A percentile compares a stretch with the other conserved stretches of the same genome.
Conservation (phyloP, 2,888 invertebrate species). For the Tetragonisca angustula region DNA sequence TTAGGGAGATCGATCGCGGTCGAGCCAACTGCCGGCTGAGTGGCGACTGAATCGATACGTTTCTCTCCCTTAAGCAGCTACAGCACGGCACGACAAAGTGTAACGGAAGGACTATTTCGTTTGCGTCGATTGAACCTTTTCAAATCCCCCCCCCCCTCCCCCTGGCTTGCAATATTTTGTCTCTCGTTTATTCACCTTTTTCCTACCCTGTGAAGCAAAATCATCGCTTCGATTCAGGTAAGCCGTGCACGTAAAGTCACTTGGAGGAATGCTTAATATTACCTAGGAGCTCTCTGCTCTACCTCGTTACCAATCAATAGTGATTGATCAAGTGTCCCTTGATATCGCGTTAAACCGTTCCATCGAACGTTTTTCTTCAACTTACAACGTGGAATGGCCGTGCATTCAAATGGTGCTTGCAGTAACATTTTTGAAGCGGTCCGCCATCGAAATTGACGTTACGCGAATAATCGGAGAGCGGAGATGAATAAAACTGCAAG, state of each 20-base stretch:
- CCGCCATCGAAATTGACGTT: no score
- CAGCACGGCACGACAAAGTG: constrained; percentile 9
- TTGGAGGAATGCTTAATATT: constrained; percentile 36
- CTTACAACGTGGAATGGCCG: background rate
- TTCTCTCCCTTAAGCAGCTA: constrained; percentile 10
- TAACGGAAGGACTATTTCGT: constrained; percentile 2
- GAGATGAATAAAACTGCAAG: no score
- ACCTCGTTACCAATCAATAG: constrained; percentile 29
- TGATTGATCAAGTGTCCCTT: constrained; percentile 27
- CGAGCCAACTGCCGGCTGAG: background rate
- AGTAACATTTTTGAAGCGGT: no score
- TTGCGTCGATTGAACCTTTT: background rate
- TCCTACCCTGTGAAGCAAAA: background rate
- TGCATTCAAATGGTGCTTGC: background rate
- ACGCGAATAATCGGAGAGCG: no score
- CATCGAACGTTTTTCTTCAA: background rate
- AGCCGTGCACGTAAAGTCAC: constrained; percentile 22
- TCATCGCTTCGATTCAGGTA: background rate
- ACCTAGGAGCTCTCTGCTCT: background rate
- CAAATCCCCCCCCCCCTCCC: background rate
- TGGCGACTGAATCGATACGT: background rate
- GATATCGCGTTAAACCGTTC: constrained; percentile 7
- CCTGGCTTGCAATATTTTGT: constrained; percentile 20
- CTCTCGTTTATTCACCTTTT: constrained; percentile 10
- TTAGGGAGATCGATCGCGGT: constrained; percentile 61